Conservation (phyloP, 1,140 invertebrate genomes). For the Globodera ellingtonae region DNA sequence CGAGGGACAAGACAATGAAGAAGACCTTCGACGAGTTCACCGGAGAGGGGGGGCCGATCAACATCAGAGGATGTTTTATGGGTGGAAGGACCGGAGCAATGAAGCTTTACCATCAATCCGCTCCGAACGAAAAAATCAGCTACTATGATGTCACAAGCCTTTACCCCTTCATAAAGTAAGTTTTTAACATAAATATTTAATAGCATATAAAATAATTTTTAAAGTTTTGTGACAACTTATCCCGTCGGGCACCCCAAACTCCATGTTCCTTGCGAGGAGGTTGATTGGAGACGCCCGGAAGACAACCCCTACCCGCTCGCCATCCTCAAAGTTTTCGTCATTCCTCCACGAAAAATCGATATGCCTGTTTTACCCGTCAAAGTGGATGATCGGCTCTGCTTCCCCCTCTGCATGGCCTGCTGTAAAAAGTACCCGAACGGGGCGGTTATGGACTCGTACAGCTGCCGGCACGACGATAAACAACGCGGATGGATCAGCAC, state of each 20-base stretch:
- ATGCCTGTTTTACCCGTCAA: conserved; percentile 8
- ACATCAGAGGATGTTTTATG: too few relatives aligned
- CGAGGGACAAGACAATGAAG: too few relatives aligned
- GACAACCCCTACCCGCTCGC: background rate
- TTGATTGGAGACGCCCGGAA: background rate
- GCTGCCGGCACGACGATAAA: background rate
- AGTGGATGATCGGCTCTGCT: conserved; percentile 6
- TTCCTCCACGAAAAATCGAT: conserved; percentile 2
- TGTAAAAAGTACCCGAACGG: background rate
- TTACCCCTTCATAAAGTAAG: too few relatives aligned
- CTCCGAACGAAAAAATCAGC: too few relatives aligned
- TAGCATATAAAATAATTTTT: too few relatives aligned
- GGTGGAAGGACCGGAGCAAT: too few relatives aligned
- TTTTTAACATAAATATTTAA: too few relatives aligned
- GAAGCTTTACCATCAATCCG: too few relatives aligned
- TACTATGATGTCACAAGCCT: too few relatives aligned
- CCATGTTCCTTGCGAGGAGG: background rate
- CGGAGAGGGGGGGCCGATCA: too few relatives aligned
- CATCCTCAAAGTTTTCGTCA: background rate
- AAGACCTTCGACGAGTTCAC: too few relatives aligned
- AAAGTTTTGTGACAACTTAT: background rate
- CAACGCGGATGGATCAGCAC: conserved; percentile 5
- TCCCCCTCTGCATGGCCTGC: conserved; percentile 5
- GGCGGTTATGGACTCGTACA: background rate
- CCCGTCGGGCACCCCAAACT: background rate